phyloP scores from a whole-genome alignment of 2,888 invertebrate species.

The Danaus chrysippus region DNA sequence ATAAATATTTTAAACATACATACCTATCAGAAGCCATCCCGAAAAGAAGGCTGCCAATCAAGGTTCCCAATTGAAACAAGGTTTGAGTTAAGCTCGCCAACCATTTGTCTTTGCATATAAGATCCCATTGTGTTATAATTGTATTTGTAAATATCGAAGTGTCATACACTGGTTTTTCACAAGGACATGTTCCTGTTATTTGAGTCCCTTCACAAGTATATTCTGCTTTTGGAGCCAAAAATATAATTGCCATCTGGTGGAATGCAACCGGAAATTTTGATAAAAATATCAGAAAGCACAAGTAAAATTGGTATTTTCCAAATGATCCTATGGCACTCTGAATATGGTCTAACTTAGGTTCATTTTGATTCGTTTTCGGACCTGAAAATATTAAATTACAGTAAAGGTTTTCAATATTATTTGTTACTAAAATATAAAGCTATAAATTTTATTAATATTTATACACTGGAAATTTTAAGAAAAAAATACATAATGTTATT shows the following conservation, averaged over 20 bases:
- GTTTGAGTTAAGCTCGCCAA: constrained; percentile 85
- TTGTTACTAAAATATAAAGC: too few relatives aligned
- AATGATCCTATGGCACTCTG: constrained; percentile 69
- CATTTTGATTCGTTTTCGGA: constrained; percentile 33
- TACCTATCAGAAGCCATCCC: constrained; percentile 88
- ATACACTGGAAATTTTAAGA: too few relatives aligned
- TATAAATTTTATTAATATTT: too few relatives aligned
- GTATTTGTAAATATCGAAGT: constrained; percentile 83
- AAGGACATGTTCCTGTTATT: constrained; percentile 69
- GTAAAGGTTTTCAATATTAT: too few relatives aligned
- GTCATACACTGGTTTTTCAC: constrained; percentile 79
- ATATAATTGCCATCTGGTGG: constrained; percentile 75
- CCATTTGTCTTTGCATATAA: constrained; percentile 83
- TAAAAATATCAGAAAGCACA: constrained; percentile 60
- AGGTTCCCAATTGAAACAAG: constrained; percentile 85
- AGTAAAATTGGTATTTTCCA: constrained; percentile 72
- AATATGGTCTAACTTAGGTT: constrained; percentile 49
- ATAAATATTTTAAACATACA: constrained; percentile 39
- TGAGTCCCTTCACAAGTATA: constrained; percentile 42
- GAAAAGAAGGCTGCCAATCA: constrained; percentile 85
- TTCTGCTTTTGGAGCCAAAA: constrained; percentile 65
- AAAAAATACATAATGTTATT: too few relatives aligned
- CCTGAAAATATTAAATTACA: constrained; percentile 35
- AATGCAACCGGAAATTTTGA: constrained; percentile 72
- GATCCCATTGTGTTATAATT: constrained; percentile 86